Conservation (phyloP, 2,797 vertebrate genomes). For the Dicrostonyx torquatus region DNA sequence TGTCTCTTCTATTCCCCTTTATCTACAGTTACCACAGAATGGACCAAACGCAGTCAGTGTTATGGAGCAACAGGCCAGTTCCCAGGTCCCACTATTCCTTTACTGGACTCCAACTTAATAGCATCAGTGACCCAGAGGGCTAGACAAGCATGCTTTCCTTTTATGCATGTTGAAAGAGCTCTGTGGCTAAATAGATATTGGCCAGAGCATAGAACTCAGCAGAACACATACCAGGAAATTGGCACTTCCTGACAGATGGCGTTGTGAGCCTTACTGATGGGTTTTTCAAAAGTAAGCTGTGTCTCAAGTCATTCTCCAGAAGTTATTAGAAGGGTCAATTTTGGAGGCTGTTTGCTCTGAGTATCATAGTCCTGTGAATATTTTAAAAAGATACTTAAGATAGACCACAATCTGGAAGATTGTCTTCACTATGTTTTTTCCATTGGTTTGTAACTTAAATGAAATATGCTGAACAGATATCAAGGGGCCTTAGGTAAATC, state of each 20-base stretch:
- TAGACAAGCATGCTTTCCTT: neutral
- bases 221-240: neutral
- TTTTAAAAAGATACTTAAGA: slow-evolving; percentile 4
- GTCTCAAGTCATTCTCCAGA: neutral
- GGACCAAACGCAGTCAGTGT: slow-evolving; percentile 8
- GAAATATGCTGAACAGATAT: neutral
- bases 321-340: neutral
- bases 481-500: neutral
- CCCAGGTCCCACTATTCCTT: neutral
- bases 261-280: neutral
- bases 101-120: slow-evolving; percentile 5
- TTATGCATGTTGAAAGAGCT: neutral
- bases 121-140: neutral
- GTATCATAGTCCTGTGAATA: slow-evolving; percentile 25
- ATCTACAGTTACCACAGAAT: neutral
- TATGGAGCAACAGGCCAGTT: neutral
- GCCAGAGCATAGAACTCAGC: neutral
- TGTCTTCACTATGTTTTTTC: neutral
- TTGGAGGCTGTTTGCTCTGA: neutral
- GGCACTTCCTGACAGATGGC: neutral
- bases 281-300: neutral
- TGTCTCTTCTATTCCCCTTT: neutral
- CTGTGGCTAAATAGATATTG: neutral
- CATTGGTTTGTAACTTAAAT: neutral
- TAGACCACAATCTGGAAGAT: neutral